Evolutionary conservation across 2,797 vertebrate genomes (phyloP), one percentile per base, ranked within the genome.

Genomic region (Potorous gilbertii): DNA sequence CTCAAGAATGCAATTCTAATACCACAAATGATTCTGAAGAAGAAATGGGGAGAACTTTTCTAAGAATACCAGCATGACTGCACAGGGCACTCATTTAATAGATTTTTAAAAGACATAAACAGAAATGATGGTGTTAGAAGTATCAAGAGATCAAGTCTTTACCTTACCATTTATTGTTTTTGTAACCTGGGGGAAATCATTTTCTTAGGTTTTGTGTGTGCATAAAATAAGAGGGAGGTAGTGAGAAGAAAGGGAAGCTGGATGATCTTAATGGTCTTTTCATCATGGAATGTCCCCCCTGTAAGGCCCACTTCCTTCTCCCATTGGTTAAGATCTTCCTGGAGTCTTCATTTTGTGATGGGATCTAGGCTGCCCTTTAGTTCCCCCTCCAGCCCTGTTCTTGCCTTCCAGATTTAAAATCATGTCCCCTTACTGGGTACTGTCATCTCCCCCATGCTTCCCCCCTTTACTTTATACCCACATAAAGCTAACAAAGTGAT

Each of bases 391-490:
- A 93, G 66, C 50, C 62, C 93, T 50, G 92, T 90, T 92, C 31
- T 12, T 87, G 54, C 55, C 55, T 74, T 92, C 55, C n/a, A 74
- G 57, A 3, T 55, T 28, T 5, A 89, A 93, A 95, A 95, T 91
- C 59, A 90, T 89, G 54, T 93, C 94, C 92, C 94, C 74, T 94
- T 1, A 21, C 9, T 90, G 54, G 40, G 31, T 74, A 34, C 66
- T 66, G 92, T 55, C 4, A 28, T 54, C 50, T 27, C 16, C 27
- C 9, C 5, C 52, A 52, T 28, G 18, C n/a, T 24, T 9, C 55
- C 50, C 21, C 11, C 8, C 56, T 59, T 31, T 56, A 56, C 21
- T 56, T 27, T 10, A 59, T 59, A 29, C 28, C 31, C 57, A 31
- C 1, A 59, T 29, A 12, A 59, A 59, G 31, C 2, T 29, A 59